phyloP scores from a whole-genome alignment of 1,140 invertebrate genomes.

The Plectus sambesii region DNA sequence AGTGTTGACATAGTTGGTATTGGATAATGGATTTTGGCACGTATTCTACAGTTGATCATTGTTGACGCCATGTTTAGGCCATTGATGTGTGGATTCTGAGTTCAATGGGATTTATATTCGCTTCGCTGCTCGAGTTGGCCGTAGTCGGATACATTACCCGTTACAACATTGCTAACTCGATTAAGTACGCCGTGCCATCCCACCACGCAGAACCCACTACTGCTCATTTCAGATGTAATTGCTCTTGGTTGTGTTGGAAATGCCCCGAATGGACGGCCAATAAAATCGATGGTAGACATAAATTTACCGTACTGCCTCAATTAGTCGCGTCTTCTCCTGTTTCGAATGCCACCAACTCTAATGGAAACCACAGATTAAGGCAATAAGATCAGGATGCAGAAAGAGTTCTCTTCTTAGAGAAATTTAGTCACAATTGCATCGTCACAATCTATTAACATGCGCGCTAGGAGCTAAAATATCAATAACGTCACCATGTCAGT shows the following conservation, averaged over 20 bases:
- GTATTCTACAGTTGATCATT: neutral
- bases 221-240: conserved; percentile 31
- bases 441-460: no score
- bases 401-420: no score
- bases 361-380: no score
- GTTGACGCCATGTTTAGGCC: conserved; percentile 13
- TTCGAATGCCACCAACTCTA: no score
- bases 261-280: conserved; percentile 40
- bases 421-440: no score
- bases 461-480: no score
- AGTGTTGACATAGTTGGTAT: no score
- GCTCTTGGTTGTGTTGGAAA: conserved; percentile 34
- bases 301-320: neutral
- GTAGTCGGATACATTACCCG: conserved; percentile 41
- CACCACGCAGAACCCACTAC: neutral
- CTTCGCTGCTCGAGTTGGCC: conserved; percentile 30
- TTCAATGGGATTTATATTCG: conserved; percentile 31
- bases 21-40: conserved; percentile 2
- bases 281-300: conserved; percentile 34
- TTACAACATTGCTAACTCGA: conserved; percentile 14
- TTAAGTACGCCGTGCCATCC: conserved; percentile 11
- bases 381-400: no score
- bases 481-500: no score
- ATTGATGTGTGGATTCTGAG: conserved; percentile 44
- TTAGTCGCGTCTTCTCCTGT: no score